Evolutionary conservation across 2,888 invertebrate genomes (phyloP).

Genomic region (Zootermopsis nevadensis): DNA sequence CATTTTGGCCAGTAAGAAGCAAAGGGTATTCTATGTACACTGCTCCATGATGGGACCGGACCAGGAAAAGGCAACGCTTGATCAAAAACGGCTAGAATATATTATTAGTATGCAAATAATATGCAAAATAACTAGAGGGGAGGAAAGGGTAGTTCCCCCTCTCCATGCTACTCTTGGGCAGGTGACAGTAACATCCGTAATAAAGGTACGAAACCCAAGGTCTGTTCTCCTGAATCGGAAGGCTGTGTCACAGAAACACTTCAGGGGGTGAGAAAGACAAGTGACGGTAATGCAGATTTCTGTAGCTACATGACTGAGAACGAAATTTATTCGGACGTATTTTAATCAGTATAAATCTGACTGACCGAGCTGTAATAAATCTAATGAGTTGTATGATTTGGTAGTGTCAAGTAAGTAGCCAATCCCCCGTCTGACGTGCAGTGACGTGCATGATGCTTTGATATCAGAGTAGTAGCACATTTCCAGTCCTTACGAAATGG

Average conservation of each 20-base stretch:
- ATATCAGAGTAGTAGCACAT: too few relatives aligned
- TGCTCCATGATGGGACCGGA: neutral
- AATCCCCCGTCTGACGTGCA: too few relatives aligned
- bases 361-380: too few relatives aligned
- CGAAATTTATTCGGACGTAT: too few relatives aligned
- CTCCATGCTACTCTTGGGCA: neutral
- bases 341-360: too few relatives aligned
- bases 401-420: too few relatives aligned
- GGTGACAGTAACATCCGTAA: slow-evolving; percentile 3
- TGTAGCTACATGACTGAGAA: neutral
- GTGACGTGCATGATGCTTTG: too few relatives aligned
- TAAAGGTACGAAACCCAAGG: neutral
- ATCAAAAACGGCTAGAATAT: slow-evolving; percentile 9
- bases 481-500: too few relatives aligned
- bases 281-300: neutral
- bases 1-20: slow-evolving; percentile 2
- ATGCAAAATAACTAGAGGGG: slow-evolving; percentile 27
- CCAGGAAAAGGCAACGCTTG: neutral
- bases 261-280: neutral
- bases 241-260: neutral
- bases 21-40: neutral
- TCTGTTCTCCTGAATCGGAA: neutral
- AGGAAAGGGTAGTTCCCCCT: slow-evolving; percentile 1
- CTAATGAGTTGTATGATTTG: too few relatives aligned
- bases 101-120: slow-evolving; percentile 41